phyloP scores from a whole-genome alignment of 2,113 vertebrate genomes.

The Mugil cephalus region DNA sequence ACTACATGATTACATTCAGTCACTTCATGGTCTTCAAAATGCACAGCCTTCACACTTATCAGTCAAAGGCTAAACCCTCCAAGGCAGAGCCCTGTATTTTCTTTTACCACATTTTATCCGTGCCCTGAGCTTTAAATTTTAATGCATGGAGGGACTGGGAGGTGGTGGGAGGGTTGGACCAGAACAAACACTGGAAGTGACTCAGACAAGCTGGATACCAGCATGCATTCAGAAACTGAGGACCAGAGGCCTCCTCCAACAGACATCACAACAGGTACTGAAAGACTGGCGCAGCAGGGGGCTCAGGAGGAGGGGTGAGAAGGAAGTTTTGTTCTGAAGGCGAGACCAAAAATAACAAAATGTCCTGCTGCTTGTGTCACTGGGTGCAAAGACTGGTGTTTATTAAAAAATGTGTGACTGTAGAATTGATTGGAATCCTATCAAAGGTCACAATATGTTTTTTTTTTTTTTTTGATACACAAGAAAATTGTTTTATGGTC shows the following conservation, averaged over 20 bases:
- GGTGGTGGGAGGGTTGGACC: slow-evolving; percentile 29
- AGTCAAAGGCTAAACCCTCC: slow-evolving; percentile 9
- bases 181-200: slow-evolving; percentile 54
- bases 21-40: not conserved
- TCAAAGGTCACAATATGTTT: slow-evolving; percentile 2
- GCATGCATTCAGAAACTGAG: slow-evolving; percentile 43
- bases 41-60: not conserved
- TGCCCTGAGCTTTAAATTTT: slow-evolving; percentile 43
- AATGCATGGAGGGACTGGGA: slow-evolving; percentile 33
- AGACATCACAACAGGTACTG: slow-evolving; percentile 41
- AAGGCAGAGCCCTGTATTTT: slow-evolving; percentile 17
- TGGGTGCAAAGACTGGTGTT: not conserved
- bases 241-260: slow-evolving; percentile 40
- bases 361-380: slow-evolving; percentile 9
- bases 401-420: slow-evolving; percentile 15
- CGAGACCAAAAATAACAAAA: slow-evolving; percentile 35
- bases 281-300: slow-evolving; percentile 43
- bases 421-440: slow-evolving; percentile 4
- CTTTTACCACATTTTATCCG: slow-evolving; percentile 13
- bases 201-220: slow-evolving; percentile 45
- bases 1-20: not conserved
- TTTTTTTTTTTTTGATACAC: slow-evolving; percentile 12
- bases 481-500: not conserved
- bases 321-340: slow-evolving; percentile 31
- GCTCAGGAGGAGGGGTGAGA: slow-evolving; percentile 24